phyloP scores from a whole-genome alignment of 2,113 vertebrate species.

The Dromas ardeola region DNA sequence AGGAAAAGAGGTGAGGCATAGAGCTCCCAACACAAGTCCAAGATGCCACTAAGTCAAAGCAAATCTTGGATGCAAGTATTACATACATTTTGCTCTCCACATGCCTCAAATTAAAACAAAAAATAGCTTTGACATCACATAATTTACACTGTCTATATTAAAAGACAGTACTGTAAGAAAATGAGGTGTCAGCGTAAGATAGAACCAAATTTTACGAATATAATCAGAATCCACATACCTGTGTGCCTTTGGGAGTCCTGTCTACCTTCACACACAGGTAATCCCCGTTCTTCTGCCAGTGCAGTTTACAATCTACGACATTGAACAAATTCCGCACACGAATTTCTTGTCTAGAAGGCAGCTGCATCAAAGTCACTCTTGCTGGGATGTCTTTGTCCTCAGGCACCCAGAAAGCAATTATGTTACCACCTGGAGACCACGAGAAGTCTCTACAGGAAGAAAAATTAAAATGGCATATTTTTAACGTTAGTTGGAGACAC shows the following conservation, averaged over 20 bases:
- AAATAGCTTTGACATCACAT: neutral
- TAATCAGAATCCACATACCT: constrained; percentile 69
- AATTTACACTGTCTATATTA: neutral
- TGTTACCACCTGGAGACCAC: constrained; percentile 98
- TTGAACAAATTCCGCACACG: constrained; percentile 96
- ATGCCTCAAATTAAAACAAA: neutral
- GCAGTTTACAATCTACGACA: constrained; percentile 95
- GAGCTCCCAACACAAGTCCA: neutral
- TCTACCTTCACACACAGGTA: constrained; percentile 98
- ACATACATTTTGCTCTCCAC: neutral
- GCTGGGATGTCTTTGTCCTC: constrained; percentile 99
- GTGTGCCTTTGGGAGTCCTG: constrained; percentile 94
- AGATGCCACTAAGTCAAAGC: neutral
- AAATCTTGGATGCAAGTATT: neutral
- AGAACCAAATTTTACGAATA: neutral
- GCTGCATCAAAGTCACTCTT: constrained; percentile 96
- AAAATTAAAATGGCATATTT: too few species aligned
- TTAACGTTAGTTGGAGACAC: neutral
- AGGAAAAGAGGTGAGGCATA: neutral
- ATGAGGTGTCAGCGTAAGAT: neutral
- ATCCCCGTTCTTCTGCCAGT: constrained; percentile 98
- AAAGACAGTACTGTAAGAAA: neutral
- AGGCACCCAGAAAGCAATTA: constrained; percentile 98
- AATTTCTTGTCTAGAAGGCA: constrained; percentile 94
- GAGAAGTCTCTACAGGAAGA: constrained; percentile 89